Evolutionary conservation across 2,113 vertebrate species (phyloP), one percentile per base, ranked within the genome.

Genomic region (Mustela nigripes): DNA sequence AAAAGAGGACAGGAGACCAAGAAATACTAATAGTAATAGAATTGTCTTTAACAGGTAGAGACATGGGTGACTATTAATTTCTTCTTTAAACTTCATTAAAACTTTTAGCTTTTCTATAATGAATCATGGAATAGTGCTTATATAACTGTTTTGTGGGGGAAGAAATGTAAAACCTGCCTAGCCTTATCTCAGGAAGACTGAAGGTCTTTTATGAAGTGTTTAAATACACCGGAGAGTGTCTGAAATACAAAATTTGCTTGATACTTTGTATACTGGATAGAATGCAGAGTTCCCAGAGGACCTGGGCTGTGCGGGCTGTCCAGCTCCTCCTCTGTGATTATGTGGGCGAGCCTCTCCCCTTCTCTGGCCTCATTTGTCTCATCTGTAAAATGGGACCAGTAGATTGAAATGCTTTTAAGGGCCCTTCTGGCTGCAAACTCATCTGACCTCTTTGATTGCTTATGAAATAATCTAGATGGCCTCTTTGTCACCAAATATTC

Each of bases 401-500:
- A 9, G 28, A n/a, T 0, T 58, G 48, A 89, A 91, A 71, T 7
- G 63, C 48, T 71, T 80, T 62, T 48, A 62, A 93, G 81, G 48
- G 16, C 53, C 11, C 7, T 69, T 79, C 39, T 69, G 21, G 28
- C 36, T 69, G 2, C 58, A 53, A 90, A 85, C 22, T 28, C 63
- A 58, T 60, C 11, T 24, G 24, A 91, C 24, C 8, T 26, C 28
- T 93, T 74, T 50, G 19, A 86, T 26, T 62, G 80, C 73, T 84
- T 65, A 97, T 78, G 53, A 60, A 87, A 80, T 65, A 94, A 67
- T 2, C 56, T 69, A 42, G 24, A 90, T 31, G 48, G 53, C 12
- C 42, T 95, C 26, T 83, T 45, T 26, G 18, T 89, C n/a, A 87
- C 42, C 80, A 93, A 79, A 73, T 67, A 96, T 24, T 84, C 71